A percentile compares a stretch with the other conserved stretches of the same genome.
phyloP scores from a whole-genome alignment of 2,113 vertebrate genomes.

The Xenus cinereus region DNA sequence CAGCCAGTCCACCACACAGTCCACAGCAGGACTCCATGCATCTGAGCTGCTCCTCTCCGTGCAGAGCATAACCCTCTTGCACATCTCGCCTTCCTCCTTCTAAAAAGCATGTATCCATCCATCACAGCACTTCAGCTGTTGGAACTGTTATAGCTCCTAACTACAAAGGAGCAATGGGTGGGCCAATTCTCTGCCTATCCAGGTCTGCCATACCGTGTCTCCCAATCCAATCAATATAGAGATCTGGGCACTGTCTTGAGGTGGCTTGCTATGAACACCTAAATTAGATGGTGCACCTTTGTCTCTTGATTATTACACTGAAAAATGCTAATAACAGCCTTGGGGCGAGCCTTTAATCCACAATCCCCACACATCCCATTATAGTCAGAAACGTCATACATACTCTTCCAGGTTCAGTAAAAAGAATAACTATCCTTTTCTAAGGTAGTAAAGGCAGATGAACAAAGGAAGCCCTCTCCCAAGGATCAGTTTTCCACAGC shows the following conservation, averaged over 20 bases:
- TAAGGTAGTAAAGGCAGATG: background rate
- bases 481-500: background rate
- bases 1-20: background rate
- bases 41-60: background rate
- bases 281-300: background rate
- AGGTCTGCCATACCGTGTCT: background rate
- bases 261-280: background rate
- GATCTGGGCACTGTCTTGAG: background rate
- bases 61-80: background rate
- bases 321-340: constrained; percentile 22
- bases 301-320: background rate
- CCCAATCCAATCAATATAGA: background rate
- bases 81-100: background rate
- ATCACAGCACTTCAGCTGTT: background rate
- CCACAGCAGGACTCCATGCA: background rate
- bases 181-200: background rate
- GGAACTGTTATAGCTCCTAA: background rate
- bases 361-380: background rate
- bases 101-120: background rate
- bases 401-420: background rate
- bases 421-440: background rate
- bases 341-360: constrained; percentile 36
- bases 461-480: background rate
- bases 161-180: background rate
- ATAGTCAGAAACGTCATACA: background rate